A percentile compares a stretch with the other conserved stretches of the same genome.
Evolutionary conservation across 2,113 vertebrate species (phyloP).

Genomic region (Rostratula benghalensis): DNA sequence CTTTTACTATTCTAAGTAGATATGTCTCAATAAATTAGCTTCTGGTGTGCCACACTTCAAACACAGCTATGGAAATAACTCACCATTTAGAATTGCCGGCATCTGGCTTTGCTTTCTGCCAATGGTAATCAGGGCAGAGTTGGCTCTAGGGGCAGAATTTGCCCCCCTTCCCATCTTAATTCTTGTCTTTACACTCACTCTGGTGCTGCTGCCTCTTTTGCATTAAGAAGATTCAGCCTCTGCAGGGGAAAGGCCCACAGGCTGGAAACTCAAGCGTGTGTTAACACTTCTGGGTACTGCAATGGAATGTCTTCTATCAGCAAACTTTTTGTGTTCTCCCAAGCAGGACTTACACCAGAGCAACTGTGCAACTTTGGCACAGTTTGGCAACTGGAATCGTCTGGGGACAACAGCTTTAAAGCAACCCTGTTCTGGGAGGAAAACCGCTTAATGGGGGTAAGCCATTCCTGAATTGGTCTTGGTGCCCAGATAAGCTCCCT

Average conservation of each 20-base stretch:
- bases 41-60: background rate
- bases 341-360: background rate
- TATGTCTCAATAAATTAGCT: background rate
- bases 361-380: background rate
- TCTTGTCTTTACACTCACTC: background rate
- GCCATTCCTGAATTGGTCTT: background rate
- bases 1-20: background rate
- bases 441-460: background rate
- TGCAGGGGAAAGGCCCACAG: background rate
- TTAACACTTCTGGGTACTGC: background rate
- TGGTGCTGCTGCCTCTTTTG: background rate
- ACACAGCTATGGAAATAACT: background rate
- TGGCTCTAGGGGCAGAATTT: background rate
- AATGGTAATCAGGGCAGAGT: background rate
- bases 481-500: background rate
- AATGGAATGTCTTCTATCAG: background rate
- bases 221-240: background rate
- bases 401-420: background rate
- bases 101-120: background rate
- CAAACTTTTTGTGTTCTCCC: background rate
- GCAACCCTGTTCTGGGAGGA: background rate
- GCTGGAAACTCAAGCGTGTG: background rate
- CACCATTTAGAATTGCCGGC: background rate
- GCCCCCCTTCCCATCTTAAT: background rate
- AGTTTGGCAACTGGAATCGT: background rate